Evolutionary conservation across 1,140 invertebrate genomes (phyloP), one percentile per base, ranked within the genome.

Genomic region (Augochlora pura): DNA sequence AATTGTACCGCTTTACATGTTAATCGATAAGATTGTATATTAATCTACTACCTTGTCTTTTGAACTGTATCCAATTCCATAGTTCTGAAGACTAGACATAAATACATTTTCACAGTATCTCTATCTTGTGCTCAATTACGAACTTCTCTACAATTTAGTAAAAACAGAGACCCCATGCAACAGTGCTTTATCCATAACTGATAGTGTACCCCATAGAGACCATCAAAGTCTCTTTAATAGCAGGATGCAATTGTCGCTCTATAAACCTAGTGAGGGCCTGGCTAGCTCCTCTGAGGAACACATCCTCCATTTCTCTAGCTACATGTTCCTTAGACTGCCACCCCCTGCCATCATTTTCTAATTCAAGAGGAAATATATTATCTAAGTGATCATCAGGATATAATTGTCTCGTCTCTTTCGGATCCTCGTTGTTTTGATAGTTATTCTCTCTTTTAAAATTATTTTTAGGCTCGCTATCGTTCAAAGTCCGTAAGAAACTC

Each of bases 151-250:
- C 23, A 3, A 32, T 1, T 23, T 7, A 46, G 39, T 65, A 63
- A 32, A 8, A 27, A 49, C 0, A 14, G 12, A 25, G n/a, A 10
- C 18, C 8, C 0, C 8, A 49, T 16, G 0, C 8, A 32, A 2
- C 32, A 23, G n/a, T 12, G 12, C 2, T 2, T 57, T 91, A 93
- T 80, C 96, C 96, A 88, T 97, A 97, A 60, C 96, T 97, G 79
- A 97, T 94, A 2, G 96, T 97, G 87, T 97, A 97, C 18, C 96
- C 96, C 95, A 97, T 96, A 87, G 96, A 96, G 78, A 95, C 93
- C 96, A 97, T 97, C 21, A 97, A 91, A 3, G 96, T 97, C 86
- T 97, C 96, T 90, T 96, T 97, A 57, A 97, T 96, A 38, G 96
- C 96, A 21, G 96, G 96, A 89, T 97, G 96, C 32, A 97, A 90